phyloP scores from a whole-genome alignment of 2,888 invertebrate genomes.

The Eurytoma californica region DNA sequence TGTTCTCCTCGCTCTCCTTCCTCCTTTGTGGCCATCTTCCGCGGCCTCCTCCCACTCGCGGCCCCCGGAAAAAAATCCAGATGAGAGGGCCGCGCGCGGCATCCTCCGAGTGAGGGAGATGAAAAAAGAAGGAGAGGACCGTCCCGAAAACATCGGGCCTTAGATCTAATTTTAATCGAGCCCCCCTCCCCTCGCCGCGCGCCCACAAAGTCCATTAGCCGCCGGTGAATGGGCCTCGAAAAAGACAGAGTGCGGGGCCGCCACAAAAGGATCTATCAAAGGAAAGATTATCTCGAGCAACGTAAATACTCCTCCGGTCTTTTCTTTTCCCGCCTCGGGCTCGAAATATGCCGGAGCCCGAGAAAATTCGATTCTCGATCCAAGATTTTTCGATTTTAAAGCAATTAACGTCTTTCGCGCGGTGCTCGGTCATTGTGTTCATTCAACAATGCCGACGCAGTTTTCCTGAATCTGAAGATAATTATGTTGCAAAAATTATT shows the following conservation, averaged over 20 bases:
- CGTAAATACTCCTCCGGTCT: constrained; percentile 5
- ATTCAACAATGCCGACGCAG: too few species aligned
- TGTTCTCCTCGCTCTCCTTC: constrained; percentile 50
- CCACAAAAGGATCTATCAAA: constrained; percentile 32
- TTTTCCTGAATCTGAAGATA: too few species aligned
- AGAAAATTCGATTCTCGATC: constrained; percentile 1
- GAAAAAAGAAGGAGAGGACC: constrained; percentile 52
- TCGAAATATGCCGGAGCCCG: background rate
- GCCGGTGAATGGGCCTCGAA: constrained; percentile 5
- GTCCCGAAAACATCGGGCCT: constrained; percentile 67
- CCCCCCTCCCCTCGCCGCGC: constrained; percentile 1
- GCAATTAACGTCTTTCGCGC: too few species aligned
- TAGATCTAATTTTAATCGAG: constrained; percentile 72
- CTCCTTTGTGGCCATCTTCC: constrained; percentile 27
- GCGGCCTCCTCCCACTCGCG: constrained; percentile 30
- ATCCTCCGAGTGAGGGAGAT: constrained; percentile 15
- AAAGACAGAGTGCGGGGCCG: background rate
- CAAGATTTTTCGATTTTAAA: too few species aligned
- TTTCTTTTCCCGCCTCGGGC: background rate
- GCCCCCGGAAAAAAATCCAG: background rate
- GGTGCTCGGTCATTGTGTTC: too few species aligned
- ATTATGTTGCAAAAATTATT: too few species aligned
- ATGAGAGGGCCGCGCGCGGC: background rate
- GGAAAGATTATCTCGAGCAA: constrained; percentile 11
- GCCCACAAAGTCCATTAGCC: constrained; percentile 28